These are phyloP conservation scores for Galerucella pusilla DNA, from an alignment of 2,888 invertebrate genomes.

Conservation along the genomic window DNA sequence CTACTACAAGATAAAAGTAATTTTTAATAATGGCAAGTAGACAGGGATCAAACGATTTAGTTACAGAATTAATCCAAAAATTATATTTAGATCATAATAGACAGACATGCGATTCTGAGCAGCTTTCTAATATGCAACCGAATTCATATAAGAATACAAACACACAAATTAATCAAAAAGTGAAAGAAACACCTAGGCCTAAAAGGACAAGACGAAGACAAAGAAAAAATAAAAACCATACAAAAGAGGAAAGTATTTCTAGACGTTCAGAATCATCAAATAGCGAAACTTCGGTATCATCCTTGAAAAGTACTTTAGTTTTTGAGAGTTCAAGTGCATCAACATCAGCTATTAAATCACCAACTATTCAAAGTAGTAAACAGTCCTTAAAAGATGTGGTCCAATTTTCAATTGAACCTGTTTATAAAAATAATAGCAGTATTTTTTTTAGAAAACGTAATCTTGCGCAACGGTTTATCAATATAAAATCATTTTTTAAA, in stretches of 20 bases:
- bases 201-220: slow-evolving; percentile 33
- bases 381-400: slow-evolving; percentile 14
- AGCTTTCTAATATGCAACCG: not conserved
- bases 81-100: not conserved
- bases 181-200: slow-evolving; percentile 10
- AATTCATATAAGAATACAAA: slow-evolving; percentile 13
- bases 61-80: not conserved
- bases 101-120: not conserved
- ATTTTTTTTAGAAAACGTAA: slow-evolving; percentile 43
- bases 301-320: not conserved
- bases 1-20: not conserved
- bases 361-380: not conserved
- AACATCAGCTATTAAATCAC: slow-evolving; percentile 10
- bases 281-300: slow-evolving; percentile 13
- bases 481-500: slow-evolving; percentile 46
- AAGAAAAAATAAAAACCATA: slow-evolving; percentile 25
- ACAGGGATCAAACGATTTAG: not conserved
- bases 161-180: not conserved
- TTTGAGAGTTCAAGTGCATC: not conserved
- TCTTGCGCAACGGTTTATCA: slow-evolving; percentile 45
- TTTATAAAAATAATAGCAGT: slow-evolving; percentile 37
- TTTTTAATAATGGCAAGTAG: not conserved
- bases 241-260: slow-evolving; percentile 5
- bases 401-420: slow-evolving; percentile 44
- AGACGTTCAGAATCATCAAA: slow-evolving; percentile 18